A percentile compares a stretch with the other conserved stretches of the same genome.
Evolutionary conservation across 1,140 invertebrate genomes (phyloP).

Genomic region (Andricus grossulariae): DNA sequence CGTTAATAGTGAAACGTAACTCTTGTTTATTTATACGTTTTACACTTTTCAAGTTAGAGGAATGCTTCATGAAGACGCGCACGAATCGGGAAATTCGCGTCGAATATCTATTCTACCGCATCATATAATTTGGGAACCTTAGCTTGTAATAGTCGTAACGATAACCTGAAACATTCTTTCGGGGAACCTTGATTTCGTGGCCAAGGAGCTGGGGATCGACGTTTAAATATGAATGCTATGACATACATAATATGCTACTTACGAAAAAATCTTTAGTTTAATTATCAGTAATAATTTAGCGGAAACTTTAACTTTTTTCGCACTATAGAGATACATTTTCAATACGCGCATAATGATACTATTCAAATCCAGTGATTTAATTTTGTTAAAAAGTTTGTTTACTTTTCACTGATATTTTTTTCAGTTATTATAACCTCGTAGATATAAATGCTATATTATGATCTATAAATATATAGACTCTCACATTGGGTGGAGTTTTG

Average conservation of each 20-base stretch:
- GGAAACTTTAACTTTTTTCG: slow-evolving; percentile 36
- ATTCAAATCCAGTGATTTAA: slow-evolving; percentile 35
- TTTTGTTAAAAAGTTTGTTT: slow-evolving; percentile 11
- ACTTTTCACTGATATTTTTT: neutral
- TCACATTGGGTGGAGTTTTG: slow-evolving; percentile 22
- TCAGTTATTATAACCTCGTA: no score
- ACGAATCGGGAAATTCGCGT: slow-evolving; percentile 36
- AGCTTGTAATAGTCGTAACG: slow-evolving; percentile 41
- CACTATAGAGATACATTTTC: slow-evolving; percentile 32
- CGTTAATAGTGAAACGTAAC: slow-evolving; percentile 58
- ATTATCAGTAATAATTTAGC: slow-evolving; percentile 29
- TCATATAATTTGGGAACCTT: slow-evolving; percentile 35
- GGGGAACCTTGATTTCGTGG: slow-evolving; percentile 36
- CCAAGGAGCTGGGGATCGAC: slow-evolving; percentile 45
- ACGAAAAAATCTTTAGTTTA: slow-evolving; percentile 32
- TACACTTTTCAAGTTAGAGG: slow-evolving; percentile 46
- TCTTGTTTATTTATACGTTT: slow-evolving; percentile 61
- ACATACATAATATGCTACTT: slow-evolving; percentile 35
- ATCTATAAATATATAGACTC: no score
- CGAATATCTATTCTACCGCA: slow-evolving; percentile 32
- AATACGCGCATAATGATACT: slow-evolving; percentile 28
- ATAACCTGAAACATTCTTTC: slow-evolving; percentile 46
- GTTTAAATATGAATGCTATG: slow-evolving; percentile 2
- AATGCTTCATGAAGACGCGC: slow-evolving; percentile 39
- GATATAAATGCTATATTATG: neutral